A percentile compares a stretch with the other conserved stretches of the same genome.
Conservation (phyloP, 2,797 vertebrate genomes). For the Coreius guichenoti region DNA sequence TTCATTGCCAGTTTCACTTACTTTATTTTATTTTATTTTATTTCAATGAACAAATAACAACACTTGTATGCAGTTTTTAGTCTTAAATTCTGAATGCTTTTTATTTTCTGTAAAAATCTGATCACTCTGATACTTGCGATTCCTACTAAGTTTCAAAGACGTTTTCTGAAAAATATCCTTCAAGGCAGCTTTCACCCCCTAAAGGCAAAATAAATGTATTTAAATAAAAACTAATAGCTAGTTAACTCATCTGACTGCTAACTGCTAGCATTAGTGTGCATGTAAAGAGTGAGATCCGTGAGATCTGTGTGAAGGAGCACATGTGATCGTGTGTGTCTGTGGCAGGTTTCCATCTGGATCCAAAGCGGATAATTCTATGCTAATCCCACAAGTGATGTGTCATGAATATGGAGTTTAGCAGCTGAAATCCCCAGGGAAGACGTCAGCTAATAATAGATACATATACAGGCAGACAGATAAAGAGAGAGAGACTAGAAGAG, state of each 20-base stretch:
- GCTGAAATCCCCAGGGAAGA: constrained; percentile 79
- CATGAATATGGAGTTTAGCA: constrained; percentile 86
- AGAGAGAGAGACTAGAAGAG: not conserved
- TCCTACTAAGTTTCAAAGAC: not conserved
- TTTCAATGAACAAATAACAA: too few species aligned
- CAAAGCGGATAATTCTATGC: constrained; percentile 74
- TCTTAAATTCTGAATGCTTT: too few species aligned
- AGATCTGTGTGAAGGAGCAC: constrained; percentile 1
- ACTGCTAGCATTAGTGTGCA: not conserved
- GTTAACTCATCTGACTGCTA: not conserved
- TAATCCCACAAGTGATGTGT: constrained; percentile 87
- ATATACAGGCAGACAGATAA: constrained; percentile 53
- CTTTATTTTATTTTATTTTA: too few species aligned
- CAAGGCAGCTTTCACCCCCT: not conserved
- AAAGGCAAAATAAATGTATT: not conserved
- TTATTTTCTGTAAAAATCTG: too few species aligned
- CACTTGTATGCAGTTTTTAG: too few species aligned
- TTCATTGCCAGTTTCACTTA: too few species aligned
- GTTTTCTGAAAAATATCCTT: not conserved
- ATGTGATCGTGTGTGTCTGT: constrained; percentile 23
- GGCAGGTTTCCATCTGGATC: constrained; percentile 39
- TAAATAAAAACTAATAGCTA: not conserved
- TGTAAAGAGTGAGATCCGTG: not conserved
- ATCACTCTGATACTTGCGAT: too few species aligned
- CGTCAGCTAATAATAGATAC: constrained; percentile 80